Base-by-base conservation (phyloP, 2,797 vertebrate species). In the Periophthalmus magnuspinnatus region DNA sequence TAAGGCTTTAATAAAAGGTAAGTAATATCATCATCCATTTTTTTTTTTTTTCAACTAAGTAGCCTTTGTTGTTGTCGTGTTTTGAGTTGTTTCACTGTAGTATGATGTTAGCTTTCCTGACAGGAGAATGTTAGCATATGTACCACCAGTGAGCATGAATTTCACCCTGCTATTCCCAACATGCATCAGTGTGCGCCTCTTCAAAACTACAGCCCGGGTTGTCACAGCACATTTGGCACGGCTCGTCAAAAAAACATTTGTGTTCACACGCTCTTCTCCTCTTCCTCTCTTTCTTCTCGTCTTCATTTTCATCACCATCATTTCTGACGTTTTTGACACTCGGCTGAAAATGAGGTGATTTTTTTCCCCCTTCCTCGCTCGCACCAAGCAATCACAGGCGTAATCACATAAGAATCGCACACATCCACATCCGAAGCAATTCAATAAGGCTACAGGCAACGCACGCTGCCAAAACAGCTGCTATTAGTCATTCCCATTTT, bases 191-290 rank as follows among this genome's bases (percentile, higher is more conserved):
- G 70, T 81, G 69, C 80, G 63, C 82, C 84, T 87, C 80, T 77
- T 82, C 76, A 85, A 90, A 90, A 89, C 85, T 79, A 72, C 66
- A 88, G 81, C 88, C 84, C 80, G 79, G 76, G 65, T 10, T 75
- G 86, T 90, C 89, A 84, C 78, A 65, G 74, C 78, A 52, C 68
- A 90, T 91, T 85, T 86, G 82, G 58, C 61, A 67, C 28, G 63
- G 74, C 80, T 77, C 65, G 70, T 91, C 86, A 81, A 76, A 88
- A n/a, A 88, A 68, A 71, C 78, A 90, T 91, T 86, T 89, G 83
- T 74, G 72, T 54, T 57, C 61, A 45, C 52, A 65, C 58, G 69
- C 48, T 19, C 86, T 75, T 83, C 70, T 74, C 68, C 68, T 80
- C 67, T 34, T 74, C 74, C 71, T 81, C 73, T 66, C 74, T 69